A percentile compares a stretch with the other conserved stretches of the same genome.
phyloP scores from a whole-genome alignment of 2,113 vertebrate species.

The Channa maculata region DNA sequence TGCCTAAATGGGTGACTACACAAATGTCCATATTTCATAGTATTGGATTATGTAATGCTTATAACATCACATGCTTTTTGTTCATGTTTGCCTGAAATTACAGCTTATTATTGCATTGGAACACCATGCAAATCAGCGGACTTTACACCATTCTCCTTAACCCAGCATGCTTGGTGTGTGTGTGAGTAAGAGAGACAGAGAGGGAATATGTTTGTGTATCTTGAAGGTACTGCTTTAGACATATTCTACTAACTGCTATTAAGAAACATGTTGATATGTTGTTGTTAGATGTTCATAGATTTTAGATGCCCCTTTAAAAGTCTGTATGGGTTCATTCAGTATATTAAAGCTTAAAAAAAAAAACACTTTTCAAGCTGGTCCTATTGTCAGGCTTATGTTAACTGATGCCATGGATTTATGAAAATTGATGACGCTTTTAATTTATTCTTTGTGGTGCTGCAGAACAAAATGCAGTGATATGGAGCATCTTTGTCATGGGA shows the following conservation, averaged over 20 bases:
- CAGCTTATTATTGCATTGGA: neutral
- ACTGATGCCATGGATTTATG: conserved; percentile 13
- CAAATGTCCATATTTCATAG: conserved; percentile 18
- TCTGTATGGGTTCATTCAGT: neutral
- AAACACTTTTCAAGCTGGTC: conserved; percentile 9
- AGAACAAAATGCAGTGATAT: conserved; percentile 6
- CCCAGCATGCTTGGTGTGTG: neutral
- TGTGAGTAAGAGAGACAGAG: conserved; percentile 1
- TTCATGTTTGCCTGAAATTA: conserved; percentile 11
- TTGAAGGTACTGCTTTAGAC: conserved; percentile 2
- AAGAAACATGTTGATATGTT: conserved; percentile 1
- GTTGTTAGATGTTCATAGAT: neutral
- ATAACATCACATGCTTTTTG: neutral
- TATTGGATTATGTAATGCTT: conserved; percentile 12
- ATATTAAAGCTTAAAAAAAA: neutral
- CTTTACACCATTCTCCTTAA: conserved; percentile 8
- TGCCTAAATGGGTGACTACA: conserved; percentile 18
- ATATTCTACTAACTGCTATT: conserved; percentile 14
- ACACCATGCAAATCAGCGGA: neutral
- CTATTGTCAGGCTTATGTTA: conserved; percentile 10
- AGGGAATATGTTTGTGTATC: neutral
- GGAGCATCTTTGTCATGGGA: conserved; percentile 20
- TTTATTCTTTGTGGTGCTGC: conserved; percentile 35
- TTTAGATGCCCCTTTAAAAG: neutral
- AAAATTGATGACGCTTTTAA: conserved; percentile 55